Percentiles rank a stretch among this genome's conserved stretches.
These are phyloP conservation scores for Anorthoa munda DNA, from an alignment of 2,888 invertebrate genomes.

Conservation along the genomic window DNA sequence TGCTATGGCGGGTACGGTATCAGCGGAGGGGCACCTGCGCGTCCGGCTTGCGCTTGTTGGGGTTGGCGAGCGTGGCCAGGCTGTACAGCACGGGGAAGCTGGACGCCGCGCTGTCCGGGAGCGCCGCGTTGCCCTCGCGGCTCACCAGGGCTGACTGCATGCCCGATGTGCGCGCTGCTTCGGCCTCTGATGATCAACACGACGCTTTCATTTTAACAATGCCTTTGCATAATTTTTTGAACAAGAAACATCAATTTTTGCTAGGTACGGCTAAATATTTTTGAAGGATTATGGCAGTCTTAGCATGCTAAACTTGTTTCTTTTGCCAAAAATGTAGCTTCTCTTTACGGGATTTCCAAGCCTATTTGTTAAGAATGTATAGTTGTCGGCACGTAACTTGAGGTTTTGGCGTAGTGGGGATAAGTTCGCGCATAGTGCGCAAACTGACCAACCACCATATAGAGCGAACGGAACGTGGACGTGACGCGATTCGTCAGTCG, in stretches of 20 bases:
- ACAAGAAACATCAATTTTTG: neutral
- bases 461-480: too few species aligned
- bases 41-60: constrained; percentile 88
- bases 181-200: constrained; percentile 92
- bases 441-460: too few species aligned
- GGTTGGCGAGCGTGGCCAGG: constrained; percentile 90
- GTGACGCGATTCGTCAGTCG: too few species aligned
- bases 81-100: constrained; percentile 91
- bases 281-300: neutral
- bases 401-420: too few species aligned
- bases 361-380: neutral
- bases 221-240: neutral
- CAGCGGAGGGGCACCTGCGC: constrained; percentile 81
- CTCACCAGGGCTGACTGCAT: constrained; percentile 93
- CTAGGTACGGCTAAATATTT: too few species aligned
- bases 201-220: constrained; percentile 27
- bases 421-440: too few species aligned
- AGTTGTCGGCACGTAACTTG: too few species aligned
- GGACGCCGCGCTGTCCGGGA: constrained; percentile 91
- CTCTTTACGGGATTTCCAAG: neutral
- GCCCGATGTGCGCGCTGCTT: constrained; percentile 95
- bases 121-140: constrained; percentile 95
- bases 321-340: neutral
- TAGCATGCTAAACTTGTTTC: neutral
- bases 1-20: constrained; percentile 67